A percentile compares a stretch with the other conserved stretches of the same genome.
Evolutionary conservation across 2,797 vertebrate genomes (phyloP).

Genomic region (Chanos chanos): DNA sequence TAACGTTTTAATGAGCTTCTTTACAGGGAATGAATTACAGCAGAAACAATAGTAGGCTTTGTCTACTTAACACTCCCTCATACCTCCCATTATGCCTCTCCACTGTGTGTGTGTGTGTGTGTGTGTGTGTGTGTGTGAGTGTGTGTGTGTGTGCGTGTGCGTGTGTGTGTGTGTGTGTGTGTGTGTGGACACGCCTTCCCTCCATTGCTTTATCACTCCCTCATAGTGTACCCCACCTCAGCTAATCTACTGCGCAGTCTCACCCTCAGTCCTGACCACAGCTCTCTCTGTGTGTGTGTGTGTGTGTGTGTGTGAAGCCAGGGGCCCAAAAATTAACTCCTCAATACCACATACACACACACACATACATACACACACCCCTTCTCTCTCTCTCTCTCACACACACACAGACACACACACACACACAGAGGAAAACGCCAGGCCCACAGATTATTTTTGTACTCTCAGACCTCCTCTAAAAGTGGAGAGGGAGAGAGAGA

Average conservation of each 20-base stretch:
- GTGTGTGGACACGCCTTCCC: slow-evolving; percentile 7
- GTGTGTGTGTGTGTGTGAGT: neutral
- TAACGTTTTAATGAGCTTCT: no score
- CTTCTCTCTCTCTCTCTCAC: slow-evolving; percentile 20
- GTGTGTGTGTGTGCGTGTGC: neutral
- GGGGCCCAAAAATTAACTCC: no score
- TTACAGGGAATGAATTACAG: no score
- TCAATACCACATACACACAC: no score
- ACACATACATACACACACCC: no score
- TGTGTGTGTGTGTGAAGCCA: no score
- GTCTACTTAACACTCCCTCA: no score
- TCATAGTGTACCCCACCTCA: slow-evolving; percentile 27
- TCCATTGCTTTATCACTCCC: slow-evolving; percentile 23
- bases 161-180: neutral
- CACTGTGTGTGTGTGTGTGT: no score
- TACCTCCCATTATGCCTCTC: no score
- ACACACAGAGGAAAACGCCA: slow-evolving; percentile 8
- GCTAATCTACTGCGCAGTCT: slow-evolving; percentile 12
- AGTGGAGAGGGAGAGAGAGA: neutral
- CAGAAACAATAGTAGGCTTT: no score
- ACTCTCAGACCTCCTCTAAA: neutral
- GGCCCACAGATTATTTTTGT: slow-evolving; percentile 21
- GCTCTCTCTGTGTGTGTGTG: neutral
- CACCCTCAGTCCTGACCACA: neutral
- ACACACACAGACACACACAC: slow-evolving; percentile 18